Percentiles rank a stretch among this genome's conserved stretches.
These are phyloP conservation scores for Pediacus dermestoides DNA, from an alignment of 2,888 invertebrate species.

Conservation along the genomic window DNA sequence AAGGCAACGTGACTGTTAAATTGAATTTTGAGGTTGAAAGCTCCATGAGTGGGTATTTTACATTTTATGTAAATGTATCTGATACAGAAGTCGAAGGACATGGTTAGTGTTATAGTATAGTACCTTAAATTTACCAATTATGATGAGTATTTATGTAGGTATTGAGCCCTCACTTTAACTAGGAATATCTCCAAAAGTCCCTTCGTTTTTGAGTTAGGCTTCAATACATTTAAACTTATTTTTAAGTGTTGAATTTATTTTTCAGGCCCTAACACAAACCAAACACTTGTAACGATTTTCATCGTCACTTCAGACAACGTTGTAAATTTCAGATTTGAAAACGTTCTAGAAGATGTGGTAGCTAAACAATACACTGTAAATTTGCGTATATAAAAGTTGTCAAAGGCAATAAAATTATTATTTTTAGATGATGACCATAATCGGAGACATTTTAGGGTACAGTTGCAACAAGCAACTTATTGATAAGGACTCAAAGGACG, in stretches of 20 bases:
- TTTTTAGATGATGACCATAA: slow-evolving; percentile 54
- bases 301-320: slow-evolving; percentile 57
- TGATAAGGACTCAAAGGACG: slow-evolving; percentile 46
- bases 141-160: too few species aligned
- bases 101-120: slow-evolving; percentile 24
- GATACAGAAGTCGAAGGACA: slow-evolving; percentile 46
- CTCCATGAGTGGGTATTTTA: slow-evolving; percentile 61
- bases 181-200: too few species aligned
- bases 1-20: too few species aligned
- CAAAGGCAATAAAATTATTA: slow-evolving; percentile 8
- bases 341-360: slow-evolving; percentile 50
- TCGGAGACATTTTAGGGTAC: slow-evolving; percentile 53
- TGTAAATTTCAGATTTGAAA: slow-evolving; percentile 57
- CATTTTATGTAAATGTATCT: slow-evolving; percentile 54
- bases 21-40: slow-evolving; percentile 54
- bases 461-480: slow-evolving; percentile 60
- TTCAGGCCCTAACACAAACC: slow-evolving; percentile 41
- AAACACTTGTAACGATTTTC: slow-evolving; percentile 55
- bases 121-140: slow-evolving; percentile 2
- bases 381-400: neutral
- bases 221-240: too few species aligned
- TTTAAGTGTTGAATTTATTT: neutral
- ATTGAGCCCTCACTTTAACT: too few species aligned
- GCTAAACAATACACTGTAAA: slow-evolving; percentile 48
- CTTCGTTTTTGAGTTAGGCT: too few species aligned